Base-by-base conservation (phyloP, 2,888 invertebrate genomes). In the Eurois occulta region DNA sequence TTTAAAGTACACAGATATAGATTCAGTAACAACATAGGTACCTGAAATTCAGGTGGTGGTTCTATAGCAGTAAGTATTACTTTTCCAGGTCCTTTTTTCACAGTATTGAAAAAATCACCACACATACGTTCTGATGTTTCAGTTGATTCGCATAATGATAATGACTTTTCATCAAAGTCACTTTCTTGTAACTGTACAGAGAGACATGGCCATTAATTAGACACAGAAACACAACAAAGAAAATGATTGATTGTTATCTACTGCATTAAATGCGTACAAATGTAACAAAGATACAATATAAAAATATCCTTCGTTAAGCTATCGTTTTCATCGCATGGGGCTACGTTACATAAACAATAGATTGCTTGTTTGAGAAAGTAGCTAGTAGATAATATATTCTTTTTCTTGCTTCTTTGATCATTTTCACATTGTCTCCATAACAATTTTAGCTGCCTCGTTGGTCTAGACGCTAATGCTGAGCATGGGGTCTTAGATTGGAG, bases 1-100 rank as follows among this genome's bases (percentile, higher is more conserved):
- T 60, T 16, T 60, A n/a, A 24, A 55, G 18, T 41, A 74, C n/a
- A 8, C 11, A 35, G 16, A 18, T 32, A n/a, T 43, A 48, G 3
- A 70, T 46, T 38, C 21, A 48, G 21, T 64, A 75, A 16, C 5
- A 64, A 67, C 81, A 74, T 21, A 35, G 21, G 32, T 93, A 97
- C 98, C 96, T 98, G 98, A 95, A 98, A 99, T 93, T 99, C 98
- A 28, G 98, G 98, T 28, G 99, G 99, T 81, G 99, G 99, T 91
- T 98, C 98, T 86, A 98, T 98, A 28, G 98, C 97, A 52, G 97
- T 96, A 74, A 97, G 91, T 88, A 97, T 97, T 72, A 97, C 97
- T 91, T 97, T 96, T 80, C 97, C 97, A 18, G 98, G 98, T 41
- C 98, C 98, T 94, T 98, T 98, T 92, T 98, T 98, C 83, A 98